Evolutionary conservation across 2,113 vertebrate genomes (phyloP).

Genomic region (Epinephelus moara): DNA sequence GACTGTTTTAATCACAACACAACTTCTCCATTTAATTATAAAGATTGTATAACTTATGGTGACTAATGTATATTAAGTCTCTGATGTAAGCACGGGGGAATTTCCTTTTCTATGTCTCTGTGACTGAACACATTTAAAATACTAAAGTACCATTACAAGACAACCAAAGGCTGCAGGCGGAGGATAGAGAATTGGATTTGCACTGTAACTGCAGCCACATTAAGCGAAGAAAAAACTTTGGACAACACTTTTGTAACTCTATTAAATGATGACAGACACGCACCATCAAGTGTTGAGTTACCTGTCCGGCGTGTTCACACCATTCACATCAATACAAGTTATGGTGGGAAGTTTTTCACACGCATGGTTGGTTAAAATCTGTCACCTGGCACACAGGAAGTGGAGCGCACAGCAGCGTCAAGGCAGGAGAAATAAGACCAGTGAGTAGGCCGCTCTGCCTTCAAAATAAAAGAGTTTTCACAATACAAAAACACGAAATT

Average conservation of each 20-base stretch:
- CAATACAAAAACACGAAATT: not conserved
- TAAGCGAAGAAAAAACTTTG: not conserved
- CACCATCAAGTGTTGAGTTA: not conserved
- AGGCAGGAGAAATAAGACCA: not conserved
- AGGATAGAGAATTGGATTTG: conserved; percentile 7
- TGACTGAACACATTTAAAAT: conserved; percentile 13
- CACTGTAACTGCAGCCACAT: not conserved
- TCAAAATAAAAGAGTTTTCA: conserved; percentile 23
- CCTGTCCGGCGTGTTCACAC: not conserved
- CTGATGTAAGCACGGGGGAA: not conserved
- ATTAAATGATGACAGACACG: not conserved
- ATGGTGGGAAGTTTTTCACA: not conserved
- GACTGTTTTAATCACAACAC: not conserved
- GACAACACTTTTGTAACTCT: not conserved
- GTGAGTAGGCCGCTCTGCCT: not conserved
- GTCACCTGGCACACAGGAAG: not conserved
- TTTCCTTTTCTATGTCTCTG: not conserved
- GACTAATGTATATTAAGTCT: not conserved
- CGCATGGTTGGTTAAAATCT: not conserved
- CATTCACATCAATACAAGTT: not conserved
- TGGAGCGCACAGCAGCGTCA: not conserved
- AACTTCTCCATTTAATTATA: not conserved
- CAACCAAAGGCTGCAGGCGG: not conserved
- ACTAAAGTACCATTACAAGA: not conserved
- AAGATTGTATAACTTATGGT: not conserved